phyloP scores from a whole-genome alignment of 1,140 invertebrate genomes.

The Drosophila nikananu region DNA sequence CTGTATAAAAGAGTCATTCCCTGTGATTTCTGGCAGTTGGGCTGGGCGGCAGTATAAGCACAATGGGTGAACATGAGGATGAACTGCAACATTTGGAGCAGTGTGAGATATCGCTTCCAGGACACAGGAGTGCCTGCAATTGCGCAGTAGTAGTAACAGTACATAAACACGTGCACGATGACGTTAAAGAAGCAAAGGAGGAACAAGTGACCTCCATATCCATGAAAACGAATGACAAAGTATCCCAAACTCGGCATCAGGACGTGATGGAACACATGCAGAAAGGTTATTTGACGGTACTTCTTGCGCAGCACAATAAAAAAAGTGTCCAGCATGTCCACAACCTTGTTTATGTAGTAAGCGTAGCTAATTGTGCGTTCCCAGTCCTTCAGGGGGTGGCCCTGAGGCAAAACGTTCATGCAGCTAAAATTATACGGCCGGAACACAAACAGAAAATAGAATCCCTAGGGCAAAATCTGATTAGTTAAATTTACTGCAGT shows the following conservation, averaged over 20 bases:
- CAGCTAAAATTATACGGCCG: constrained; percentile 43
- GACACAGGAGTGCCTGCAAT: background rate
- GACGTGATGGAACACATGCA: constrained; percentile 86
- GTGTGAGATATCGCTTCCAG: constrained; percentile 21
- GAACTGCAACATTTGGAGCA: constrained; percentile 30
- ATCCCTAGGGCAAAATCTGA: background rate
- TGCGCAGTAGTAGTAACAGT: constrained; percentile 12
- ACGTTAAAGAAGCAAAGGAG: constrained; percentile 22
- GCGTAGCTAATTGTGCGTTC: constrained; percentile 46
- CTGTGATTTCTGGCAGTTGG: constrained; percentile 87
- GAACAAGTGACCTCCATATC: constrained; percentile 88
- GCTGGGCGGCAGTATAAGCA: constrained; percentile 20
- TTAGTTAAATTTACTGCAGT: background rate
- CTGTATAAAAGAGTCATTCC: constrained; percentile 87
- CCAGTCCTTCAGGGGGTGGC: constrained; percentile 27
- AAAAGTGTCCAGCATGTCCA: constrained; percentile 55
- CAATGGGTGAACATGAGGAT: constrained; percentile 17
- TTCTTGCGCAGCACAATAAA: constrained; percentile 67
- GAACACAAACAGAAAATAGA: constrained; percentile 25
- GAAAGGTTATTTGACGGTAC: constrained; percentile 46
- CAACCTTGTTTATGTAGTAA: constrained; percentile 59
- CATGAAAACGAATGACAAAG: constrained; percentile 30
- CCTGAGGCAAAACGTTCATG: constrained; percentile 22
- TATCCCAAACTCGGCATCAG: constrained; percentile 63
- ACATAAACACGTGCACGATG: constrained; percentile 12